These are phyloP conservation scores for Taxidea taxus DNA, from an alignment of 2,113 vertebrate species.

Conservation along the genomic window DNA sequence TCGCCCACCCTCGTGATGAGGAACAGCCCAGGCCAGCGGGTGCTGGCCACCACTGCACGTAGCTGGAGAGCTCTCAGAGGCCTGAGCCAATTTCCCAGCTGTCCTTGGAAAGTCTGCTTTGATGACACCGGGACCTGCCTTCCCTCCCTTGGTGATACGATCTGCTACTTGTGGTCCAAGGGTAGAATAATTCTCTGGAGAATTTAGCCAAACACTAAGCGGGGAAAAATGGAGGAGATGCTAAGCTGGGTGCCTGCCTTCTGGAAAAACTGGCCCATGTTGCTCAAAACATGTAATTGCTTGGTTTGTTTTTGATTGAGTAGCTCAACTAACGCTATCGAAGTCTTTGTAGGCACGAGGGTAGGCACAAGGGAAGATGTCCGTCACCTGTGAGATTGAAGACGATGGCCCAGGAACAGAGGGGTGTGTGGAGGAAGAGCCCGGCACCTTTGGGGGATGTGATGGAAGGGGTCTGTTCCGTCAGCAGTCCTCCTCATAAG, in stretches of 20 bases:
- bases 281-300: neutral
- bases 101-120: neutral
- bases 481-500: too few species aligned
- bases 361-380: neutral
- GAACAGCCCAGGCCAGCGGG: neutral
- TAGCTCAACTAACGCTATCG: neutral
- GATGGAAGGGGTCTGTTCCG: too few species aligned
- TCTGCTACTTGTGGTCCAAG: too few species aligned
- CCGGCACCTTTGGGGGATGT: fast-evolving
- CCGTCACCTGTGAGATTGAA: neutral
- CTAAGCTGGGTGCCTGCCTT: neutral
- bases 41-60: fast-evolving
- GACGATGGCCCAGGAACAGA: neutral
- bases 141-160: neutral
- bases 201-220: neutral
- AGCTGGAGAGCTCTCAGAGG: neutral
- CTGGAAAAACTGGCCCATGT: neutral
- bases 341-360: neutral
- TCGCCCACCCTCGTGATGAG: fast-evolving
- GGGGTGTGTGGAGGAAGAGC: neutral
- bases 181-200: neutral
- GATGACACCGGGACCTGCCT: fast-evolving
- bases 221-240: neutral
- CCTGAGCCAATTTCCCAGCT: neutral
- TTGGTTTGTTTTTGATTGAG: neutral